phyloP scores from a whole-genome alignment of 2,113 vertebrate species.

The Petrocephalus zakoni region DNA sequence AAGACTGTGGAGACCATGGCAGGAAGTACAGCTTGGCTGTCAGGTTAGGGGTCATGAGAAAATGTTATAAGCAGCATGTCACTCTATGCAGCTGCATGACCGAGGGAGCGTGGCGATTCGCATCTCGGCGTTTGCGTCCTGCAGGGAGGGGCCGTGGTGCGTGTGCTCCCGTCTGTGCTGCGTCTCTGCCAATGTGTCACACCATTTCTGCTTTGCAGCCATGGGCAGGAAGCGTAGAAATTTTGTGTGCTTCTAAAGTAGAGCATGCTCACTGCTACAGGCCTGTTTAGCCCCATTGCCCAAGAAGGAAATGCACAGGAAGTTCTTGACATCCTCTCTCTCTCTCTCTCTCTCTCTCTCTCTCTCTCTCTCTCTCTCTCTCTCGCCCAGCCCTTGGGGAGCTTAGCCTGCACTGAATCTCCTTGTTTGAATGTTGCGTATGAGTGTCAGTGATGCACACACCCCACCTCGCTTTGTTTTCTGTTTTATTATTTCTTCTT shows the following conservation, averaged over 20 bases:
- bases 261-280: not conserved
- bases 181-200: not conserved
- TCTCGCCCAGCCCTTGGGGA: not conserved
- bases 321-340: conserved; percentile 36
- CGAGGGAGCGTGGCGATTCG: not conserved
- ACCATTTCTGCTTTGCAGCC: not conserved
- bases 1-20: not conserved
- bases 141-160: not conserved
- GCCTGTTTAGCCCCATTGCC: not conserved
- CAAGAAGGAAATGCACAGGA: conserved; percentile 45
- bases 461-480: not conserved
- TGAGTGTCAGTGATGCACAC: not conserved
- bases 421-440: not conserved
- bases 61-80: not conserved
- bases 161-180: not conserved
- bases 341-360: not conserved
- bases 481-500: not conserved
- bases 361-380: not conserved
- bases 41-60: conserved; percentile 9
- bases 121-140: too few species aligned
- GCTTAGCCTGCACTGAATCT: not conserved
- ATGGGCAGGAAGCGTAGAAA: not conserved
- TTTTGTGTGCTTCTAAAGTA: not conserved
- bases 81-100: not conserved
- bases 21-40: not conserved